Percentiles rank a stretch among this genome's conserved stretches.
phyloP scores from a whole-genome alignment of 1,140 invertebrate genomes.

The Camponotus vicinus region DNA sequence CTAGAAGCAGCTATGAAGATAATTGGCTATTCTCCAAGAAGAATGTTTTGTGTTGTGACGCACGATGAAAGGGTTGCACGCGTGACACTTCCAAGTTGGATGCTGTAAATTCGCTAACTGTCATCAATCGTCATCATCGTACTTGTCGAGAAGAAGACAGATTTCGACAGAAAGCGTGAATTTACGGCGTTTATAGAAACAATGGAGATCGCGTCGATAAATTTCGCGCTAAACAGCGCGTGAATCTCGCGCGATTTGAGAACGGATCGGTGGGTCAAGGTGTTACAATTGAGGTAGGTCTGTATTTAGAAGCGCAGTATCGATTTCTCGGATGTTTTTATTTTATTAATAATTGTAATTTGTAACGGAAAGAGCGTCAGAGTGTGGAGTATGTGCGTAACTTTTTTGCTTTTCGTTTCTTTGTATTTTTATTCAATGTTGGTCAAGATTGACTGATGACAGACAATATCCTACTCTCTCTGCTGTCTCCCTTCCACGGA shows the following conservation, averaged over 20 bases:
- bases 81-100: constrained; percentile 5
- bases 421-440: background rate
- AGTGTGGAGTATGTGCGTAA: background rate
- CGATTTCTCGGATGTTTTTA: background rate
- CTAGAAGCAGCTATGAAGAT: background rate
- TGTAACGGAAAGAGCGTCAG: background rate
- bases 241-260: constrained; percentile 17
- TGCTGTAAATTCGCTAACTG: constrained; percentile 18
- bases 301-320: background rate
- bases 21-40: background rate
- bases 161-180: background rate
- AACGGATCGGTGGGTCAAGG: constrained; percentile 5
- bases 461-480: background rate
- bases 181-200: constrained; percentile 1
- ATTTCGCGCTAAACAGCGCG: constrained; percentile 1
- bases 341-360: background rate
- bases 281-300: constrained; percentile 37
- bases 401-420: background rate
- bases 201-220: constrained; percentile 13
- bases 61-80: background rate
- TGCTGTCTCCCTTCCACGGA: background rate
- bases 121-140: background rate
- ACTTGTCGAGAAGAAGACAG: background rate
- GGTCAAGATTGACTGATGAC: constrained; percentile 18
- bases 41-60: constrained; percentile 6